Percentiles rank a stretch among this genome's conserved stretches.
Evolutionary conservation across 2,113 vertebrate species (phyloP).

Genomic region (Athene cunicularia): DNA sequence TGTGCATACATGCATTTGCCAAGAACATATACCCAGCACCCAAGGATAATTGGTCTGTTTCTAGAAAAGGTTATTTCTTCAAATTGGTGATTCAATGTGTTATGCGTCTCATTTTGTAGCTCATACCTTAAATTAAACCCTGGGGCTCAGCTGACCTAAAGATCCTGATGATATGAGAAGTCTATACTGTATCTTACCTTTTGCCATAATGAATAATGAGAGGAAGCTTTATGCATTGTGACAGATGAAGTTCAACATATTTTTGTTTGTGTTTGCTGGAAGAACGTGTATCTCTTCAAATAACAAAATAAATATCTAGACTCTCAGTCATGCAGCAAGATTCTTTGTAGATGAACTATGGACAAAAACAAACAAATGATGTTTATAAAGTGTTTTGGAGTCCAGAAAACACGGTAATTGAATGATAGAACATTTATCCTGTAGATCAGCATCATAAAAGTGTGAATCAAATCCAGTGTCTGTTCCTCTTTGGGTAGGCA

Average conservation of each 20-base stretch:
- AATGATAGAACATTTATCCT: background rate
- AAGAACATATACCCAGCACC: background rate
- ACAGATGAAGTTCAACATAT: background rate
- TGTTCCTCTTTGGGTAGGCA: background rate
- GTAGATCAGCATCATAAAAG: background rate
- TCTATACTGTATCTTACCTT: constrained; percentile 7
- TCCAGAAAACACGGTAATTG: background rate
- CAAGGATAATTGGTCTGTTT: constrained; percentile 19
- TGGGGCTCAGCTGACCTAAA: constrained; percentile 41
- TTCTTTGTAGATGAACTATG: background rate
- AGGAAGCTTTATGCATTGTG: background rate
- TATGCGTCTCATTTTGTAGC: constrained; percentile 20
- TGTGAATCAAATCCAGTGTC: background rate
- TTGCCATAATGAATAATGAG: background rate
- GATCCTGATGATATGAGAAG: constrained; percentile 8
- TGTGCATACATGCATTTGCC: background rate
- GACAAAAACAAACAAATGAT: background rate
- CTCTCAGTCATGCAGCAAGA: background rate
- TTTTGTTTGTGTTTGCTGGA: background rate
- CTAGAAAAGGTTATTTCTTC: constrained; percentile 58
- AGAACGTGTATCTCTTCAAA: background rate
- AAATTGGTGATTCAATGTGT: constrained; percentile 41
- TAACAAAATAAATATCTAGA: background rate
- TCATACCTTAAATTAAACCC: constrained; percentile 56
- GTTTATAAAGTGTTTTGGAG: background rate